These are phyloP conservation scores for Brachylomia viminalis DNA, from an alignment of 2,888 invertebrate species.

Conservation along the genomic window DNA sequence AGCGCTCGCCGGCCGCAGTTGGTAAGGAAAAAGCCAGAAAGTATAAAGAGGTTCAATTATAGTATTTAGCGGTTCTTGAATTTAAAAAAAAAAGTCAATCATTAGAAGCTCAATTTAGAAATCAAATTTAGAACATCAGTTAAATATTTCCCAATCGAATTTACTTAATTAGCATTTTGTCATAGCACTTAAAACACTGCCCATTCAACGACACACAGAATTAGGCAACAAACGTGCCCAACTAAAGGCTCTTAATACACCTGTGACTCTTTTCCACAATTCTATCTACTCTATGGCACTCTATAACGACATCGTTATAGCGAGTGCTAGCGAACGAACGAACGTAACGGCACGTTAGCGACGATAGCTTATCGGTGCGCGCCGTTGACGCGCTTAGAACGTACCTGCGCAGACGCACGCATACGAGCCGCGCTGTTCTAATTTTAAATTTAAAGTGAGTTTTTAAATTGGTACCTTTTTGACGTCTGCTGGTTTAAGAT, in stretches of 20 bases:
- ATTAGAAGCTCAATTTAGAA: too few species aligned
- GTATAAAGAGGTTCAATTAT: too few species aligned
- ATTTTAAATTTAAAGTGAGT: conserved; percentile 60
- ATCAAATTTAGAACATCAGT: too few species aligned
- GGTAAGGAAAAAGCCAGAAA: too few species aligned
- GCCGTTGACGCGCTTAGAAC: conserved; percentile 61
- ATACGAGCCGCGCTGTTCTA: conserved; percentile 54
- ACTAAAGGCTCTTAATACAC: not conserved
- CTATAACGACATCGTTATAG: conserved; percentile 69
- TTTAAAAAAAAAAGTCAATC: too few species aligned
- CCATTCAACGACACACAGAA: not conserved
- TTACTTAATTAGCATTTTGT: too few species aligned
- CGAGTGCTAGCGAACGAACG: conserved; percentile 64
- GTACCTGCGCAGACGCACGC: conserved; percentile 58
- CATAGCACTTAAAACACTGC: not conserved
- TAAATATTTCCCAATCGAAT: too few species aligned
- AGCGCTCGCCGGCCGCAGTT: too few species aligned
- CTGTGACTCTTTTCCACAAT: conserved; percentile 4
- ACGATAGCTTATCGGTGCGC: conserved; percentile 72
- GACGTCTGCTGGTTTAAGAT: not conserved
- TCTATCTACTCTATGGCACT: conserved; percentile 64
- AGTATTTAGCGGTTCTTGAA: too few species aligned
- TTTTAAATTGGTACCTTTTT: conserved; percentile 22
- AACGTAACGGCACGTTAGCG: conserved; percentile 75
- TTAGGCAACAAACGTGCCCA: conserved; percentile 28